These are phyloP conservation scores for Masnerella sp. DNA, from an alignment of 2,888 invertebrate species.

Conservation along the genomic window DNA sequence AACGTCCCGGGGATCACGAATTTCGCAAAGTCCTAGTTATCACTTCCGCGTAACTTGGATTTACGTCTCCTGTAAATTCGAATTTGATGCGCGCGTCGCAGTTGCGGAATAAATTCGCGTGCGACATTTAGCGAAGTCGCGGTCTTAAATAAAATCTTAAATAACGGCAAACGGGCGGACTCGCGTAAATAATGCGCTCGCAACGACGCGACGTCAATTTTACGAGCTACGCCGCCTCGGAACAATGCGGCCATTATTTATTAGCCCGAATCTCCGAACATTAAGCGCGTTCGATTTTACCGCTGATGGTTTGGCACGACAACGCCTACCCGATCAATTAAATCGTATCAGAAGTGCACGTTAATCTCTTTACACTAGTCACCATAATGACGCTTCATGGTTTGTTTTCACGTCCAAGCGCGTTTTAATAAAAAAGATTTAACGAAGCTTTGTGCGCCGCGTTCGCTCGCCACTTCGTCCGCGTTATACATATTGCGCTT, in stretches of 20 bases:
- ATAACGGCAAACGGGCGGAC: slow-evolving; percentile 44
- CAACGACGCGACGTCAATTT: slow-evolving; percentile 61
- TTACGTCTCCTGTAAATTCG: no score
- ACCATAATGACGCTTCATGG: slow-evolving; percentile 38
- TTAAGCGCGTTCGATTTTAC: slow-evolving; percentile 65
- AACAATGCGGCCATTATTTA: slow-evolving; percentile 72
- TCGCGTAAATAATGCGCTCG: slow-evolving; percentile 66
- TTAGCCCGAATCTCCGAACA: slow-evolving; percentile 66
- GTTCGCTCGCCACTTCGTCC: slow-evolving; percentile 4
- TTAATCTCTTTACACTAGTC: slow-evolving; percentile 50
- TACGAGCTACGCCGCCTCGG: slow-evolving; percentile 62
- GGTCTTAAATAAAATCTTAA: slow-evolving; percentile 52
- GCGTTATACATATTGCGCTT: slow-evolving; percentile 6
- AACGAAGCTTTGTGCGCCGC: slow-evolving; percentile 42
- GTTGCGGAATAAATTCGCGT: slow-evolving; percentile 27
- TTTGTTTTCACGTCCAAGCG: slow-evolving; percentile 28
- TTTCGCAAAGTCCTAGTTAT: no score
- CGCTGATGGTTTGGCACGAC: slow-evolving; percentile 55
- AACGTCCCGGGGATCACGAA: no score
- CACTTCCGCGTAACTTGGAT: no score
- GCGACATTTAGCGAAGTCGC: slow-evolving; percentile 26
- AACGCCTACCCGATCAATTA: slow-evolving; percentile 61
- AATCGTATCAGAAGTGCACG: slow-evolving; percentile 57
- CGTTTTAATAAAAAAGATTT: slow-evolving; percentile 49
- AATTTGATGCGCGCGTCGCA: not conserved